phyloP scores from a whole-genome alignment of 2,888 invertebrate genomes.

The Venustoraphidia nigricollis region DNA sequence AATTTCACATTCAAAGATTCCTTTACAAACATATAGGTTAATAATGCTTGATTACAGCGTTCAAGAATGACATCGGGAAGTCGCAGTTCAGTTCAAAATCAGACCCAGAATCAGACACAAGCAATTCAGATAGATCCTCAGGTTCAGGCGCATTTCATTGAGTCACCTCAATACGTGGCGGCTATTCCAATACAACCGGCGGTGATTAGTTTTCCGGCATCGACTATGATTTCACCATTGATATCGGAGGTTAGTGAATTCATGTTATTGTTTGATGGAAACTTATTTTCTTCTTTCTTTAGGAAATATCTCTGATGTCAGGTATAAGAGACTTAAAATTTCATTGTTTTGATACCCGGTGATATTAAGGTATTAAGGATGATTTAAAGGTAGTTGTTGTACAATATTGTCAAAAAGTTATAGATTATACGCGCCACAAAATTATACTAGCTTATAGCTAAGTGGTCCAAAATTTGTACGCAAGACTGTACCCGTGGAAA shows the following conservation, averaged over 20 bases:
- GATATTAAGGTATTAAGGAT: too few species aligned
- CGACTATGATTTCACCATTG: conserved; percentile 26
- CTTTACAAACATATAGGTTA: too few species aligned
- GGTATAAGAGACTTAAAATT: too few species aligned
- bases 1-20: too few species aligned
- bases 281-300: not conserved
- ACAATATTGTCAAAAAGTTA: too few species aligned
- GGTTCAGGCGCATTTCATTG: conserved; percentile 24
- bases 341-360: too few species aligned
- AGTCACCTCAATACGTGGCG: conserved; percentile 35
- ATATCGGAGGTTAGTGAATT: conserved; percentile 17
- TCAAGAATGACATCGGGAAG: conserved; percentile 19
- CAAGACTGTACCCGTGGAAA: too few species aligned
- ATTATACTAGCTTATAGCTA: too few species aligned
- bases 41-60: conserved; percentile 17
- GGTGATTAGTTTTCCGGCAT: conserved; percentile 31
- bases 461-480: too few species aligned
- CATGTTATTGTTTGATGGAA: not conserved
- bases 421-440: too few species aligned
- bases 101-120: conserved; percentile 14
- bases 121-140: conserved; percentile 11
- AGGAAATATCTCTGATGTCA: too few species aligned
- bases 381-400: too few species aligned
- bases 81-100: conserved; percentile 12
- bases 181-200: conserved; percentile 42